Percentiles rank a stretch among this genome's conserved stretches.
Evolutionary conservation across 2,797 vertebrate species (phyloP).

Genomic region (Chrosomus eos): DNA sequence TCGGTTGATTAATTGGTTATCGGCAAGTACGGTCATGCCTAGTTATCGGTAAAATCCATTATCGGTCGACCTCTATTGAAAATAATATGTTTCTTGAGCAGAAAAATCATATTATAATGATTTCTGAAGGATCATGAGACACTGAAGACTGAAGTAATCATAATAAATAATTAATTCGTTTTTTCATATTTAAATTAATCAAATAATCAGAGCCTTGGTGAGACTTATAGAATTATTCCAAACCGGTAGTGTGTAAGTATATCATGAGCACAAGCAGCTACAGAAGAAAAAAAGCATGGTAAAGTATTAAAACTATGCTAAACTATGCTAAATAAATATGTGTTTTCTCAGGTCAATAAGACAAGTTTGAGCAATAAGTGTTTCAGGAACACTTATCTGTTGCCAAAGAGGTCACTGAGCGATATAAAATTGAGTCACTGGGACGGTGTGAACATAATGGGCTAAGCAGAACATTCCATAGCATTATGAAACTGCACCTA

Average conservation of each 20-base stretch:
- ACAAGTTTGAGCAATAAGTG: background rate
- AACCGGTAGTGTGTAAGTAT: background rate
- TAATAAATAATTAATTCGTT: no score
- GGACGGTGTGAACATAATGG: background rate
- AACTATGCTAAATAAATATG: background rate
- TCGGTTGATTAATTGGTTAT: no score
- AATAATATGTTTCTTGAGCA: background rate
- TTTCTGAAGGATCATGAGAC: background rate
- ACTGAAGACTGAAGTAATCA: background rate
- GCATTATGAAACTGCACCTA: background rate
- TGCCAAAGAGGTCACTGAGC: background rate
- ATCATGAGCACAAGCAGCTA: background rate
- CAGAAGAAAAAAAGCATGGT: background rate
- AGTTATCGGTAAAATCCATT: no score
- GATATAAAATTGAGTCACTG: background rate
- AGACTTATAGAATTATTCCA: background rate
- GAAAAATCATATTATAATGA: background rate
- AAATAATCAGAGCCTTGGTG: background rate
- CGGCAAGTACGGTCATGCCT: no score
- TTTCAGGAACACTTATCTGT: background rate
- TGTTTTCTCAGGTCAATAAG: background rate
- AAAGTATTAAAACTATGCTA: background rate
- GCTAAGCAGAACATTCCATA: constrained; percentile 22
- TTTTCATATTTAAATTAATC: background rate
- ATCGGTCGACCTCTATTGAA: no score